phyloP scores from a whole-genome alignment of 2,113 vertebrate species.

The Tachysurus vachellii region DNA sequence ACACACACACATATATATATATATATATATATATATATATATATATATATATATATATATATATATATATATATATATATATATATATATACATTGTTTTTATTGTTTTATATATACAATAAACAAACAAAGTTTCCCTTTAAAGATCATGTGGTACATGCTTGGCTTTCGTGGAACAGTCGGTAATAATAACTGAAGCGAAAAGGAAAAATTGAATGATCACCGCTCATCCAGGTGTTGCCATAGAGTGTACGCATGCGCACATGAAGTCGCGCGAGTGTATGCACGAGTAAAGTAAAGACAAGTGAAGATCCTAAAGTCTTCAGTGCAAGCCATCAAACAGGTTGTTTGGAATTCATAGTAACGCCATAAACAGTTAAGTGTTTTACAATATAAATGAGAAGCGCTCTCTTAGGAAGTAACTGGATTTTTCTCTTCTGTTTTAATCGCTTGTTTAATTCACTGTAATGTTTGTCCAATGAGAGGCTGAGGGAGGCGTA shows the following conservation, averaged over 20 bases:
- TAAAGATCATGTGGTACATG: not conserved
- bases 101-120: too few relatives aligned
- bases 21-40: too few relatives aligned
- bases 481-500: slow-evolving; percentile 53
- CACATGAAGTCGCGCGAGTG: not conserved
- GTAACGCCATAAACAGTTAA: not conserved
- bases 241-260: not conserved
- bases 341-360: not conserved
- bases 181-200: not conserved
- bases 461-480: slow-evolving; percentile 67
- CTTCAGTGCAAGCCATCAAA: not conserved
- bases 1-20: too few relatives aligned
- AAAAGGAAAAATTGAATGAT: not conserved
- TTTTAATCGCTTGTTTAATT: slow-evolving; percentile 52
- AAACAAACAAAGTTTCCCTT: not conserved
- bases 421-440: not conserved
- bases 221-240: not conserved
- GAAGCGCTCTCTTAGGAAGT: not conserved
- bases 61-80: too few relatives aligned
- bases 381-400: not conserved
- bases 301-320: not conserved
- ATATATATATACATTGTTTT: too few relatives aligned
- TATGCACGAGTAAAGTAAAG: not conserved
- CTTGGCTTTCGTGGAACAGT: not conserved
- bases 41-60: too few relatives aligned